These are phyloP conservation scores for Prorops nasuta DNA, from an alignment of 1,140 invertebrate genomes.

Conservation along the genomic window DNA sequence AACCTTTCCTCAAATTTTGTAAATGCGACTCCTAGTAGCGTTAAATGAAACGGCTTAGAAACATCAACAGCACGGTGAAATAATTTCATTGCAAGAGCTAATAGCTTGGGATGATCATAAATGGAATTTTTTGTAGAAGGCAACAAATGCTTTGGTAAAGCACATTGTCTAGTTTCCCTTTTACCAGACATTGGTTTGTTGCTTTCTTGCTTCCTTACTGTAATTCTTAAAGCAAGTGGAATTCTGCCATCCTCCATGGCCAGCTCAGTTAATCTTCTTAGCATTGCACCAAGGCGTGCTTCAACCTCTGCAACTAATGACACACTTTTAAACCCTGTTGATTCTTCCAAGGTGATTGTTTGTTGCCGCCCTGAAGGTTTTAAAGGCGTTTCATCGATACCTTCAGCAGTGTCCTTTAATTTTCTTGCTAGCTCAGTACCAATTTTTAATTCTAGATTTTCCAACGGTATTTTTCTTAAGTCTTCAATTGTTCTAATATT, in stretches of 20 bases:
- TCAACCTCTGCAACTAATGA: slow-evolving; percentile 70
- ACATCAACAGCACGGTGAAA: slow-evolving; percentile 72
- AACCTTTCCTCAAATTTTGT: slow-evolving; percentile 74
- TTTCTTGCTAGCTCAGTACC: slow-evolving; percentile 67
- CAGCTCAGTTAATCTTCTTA: slow-evolving; percentile 68
- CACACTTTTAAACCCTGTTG: slow-evolving; percentile 69
- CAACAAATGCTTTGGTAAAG: slow-evolving; percentile 66
- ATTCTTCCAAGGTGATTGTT: slow-evolving; percentile 74
- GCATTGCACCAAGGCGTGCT: slow-evolving; percentile 64
- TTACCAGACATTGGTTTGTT: slow-evolving; percentile 60
- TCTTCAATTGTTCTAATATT: slow-evolving; percentile 66
- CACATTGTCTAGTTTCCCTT: slow-evolving; percentile 71
- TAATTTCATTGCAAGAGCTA: slow-evolving; percentile 70
- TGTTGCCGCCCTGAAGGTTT: slow-evolving; percentile 69
- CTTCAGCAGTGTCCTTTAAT: slow-evolving; percentile 68
- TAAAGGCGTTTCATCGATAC: slow-evolving; percentile 68
- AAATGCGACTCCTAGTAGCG: slow-evolving; percentile 73
- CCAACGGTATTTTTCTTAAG: slow-evolving; percentile 53
- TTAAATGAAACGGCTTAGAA: slow-evolving; percentile 73
- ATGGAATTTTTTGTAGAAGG: slow-evolving; percentile 55
- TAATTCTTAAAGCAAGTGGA: slow-evolving; percentile 70
- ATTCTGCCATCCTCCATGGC: slow-evolving; percentile 74
- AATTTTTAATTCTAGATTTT: slow-evolving; percentile 60
- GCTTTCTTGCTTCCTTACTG: slow-evolving; percentile 67
- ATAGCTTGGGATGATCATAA: slow-evolving; percentile 64